These are phyloP conservation scores for Heliconius hortense DNA, from an alignment of 2,888 invertebrate genomes.

Conservation along the genomic window DNA sequence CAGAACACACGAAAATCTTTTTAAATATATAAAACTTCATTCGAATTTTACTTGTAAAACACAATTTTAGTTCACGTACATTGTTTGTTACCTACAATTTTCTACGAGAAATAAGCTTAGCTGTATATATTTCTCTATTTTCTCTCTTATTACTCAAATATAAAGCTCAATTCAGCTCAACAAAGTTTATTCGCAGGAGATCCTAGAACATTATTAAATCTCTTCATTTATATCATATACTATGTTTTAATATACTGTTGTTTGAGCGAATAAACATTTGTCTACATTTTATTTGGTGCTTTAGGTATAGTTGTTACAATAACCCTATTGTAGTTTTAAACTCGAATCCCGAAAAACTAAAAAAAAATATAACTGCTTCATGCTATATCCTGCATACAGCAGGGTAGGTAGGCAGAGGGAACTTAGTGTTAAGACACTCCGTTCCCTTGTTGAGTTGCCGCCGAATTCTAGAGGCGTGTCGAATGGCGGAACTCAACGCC, in stretches of 20 bases:
- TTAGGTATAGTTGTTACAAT: not conserved
- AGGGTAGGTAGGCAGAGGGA: too few relatives aligned
- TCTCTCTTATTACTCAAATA: slow-evolving; percentile 61
- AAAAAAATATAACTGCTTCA: too few relatives aligned
- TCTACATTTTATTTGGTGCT: not conserved
- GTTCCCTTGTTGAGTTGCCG: too few relatives aligned
- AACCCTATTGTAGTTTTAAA: not conserved
- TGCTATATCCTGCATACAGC: too few relatives aligned
- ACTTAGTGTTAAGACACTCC: too few relatives aligned
- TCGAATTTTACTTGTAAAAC: slow-evolving; percentile 12
- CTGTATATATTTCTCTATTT: slow-evolving; percentile 57
- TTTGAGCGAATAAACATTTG: not conserved
- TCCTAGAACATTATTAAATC: slow-evolving; percentile 16
- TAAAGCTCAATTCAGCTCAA: slow-evolving; percentile 56
- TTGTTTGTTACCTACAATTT: slow-evolving; percentile 29
- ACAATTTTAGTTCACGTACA: slow-evolving; percentile 9
- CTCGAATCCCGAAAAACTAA: not conserved
- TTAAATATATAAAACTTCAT: slow-evolving; percentile 6
- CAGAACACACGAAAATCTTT: not conserved
- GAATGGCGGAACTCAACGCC: too few relatives aligned
- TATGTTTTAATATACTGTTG: slow-evolving; percentile 21
- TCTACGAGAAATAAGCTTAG: slow-evolving; percentile 51
- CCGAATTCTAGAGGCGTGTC: too few relatives aligned
- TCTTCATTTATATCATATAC: slow-evolving; percentile 15
- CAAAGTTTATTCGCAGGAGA: not conserved